Conservation (phyloP, 2,888 invertebrate species). For the Catocala nupta region DNA sequence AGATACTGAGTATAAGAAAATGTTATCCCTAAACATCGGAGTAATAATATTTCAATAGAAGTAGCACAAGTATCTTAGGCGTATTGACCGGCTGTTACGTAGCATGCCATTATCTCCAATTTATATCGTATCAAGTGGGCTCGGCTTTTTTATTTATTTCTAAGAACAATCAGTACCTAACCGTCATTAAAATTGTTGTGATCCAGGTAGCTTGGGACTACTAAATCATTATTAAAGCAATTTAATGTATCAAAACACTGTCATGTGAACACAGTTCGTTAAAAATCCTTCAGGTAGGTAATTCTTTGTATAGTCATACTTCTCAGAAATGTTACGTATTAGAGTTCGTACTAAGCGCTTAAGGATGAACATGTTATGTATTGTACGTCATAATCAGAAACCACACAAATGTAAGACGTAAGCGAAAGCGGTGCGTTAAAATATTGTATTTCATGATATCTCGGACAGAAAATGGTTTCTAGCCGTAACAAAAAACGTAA, state of each 20-base stretch:
- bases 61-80: no score
- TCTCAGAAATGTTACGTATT: slow-evolving; percentile 41
- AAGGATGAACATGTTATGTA: slow-evolving; percentile 41
- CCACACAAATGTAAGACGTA: slow-evolving; percentile 36
- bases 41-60: no score
- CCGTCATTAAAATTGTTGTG: slow-evolving; percentile 48
- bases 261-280: slow-evolving; percentile 39
- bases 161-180: slow-evolving; percentile 46
- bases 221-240: slow-evolving; percentile 41
- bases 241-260: slow-evolving; percentile 44
- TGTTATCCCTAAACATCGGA: no score
- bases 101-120: slow-evolving; percentile 38
- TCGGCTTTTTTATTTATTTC: slow-evolving; percentile 44
- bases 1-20: no score
- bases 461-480: background rate
- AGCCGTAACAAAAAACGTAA: background rate
- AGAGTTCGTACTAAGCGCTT: slow-evolving; percentile 40
- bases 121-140: slow-evolving; percentile 44
- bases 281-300: slow-evolving; percentile 33
- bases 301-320: slow-evolving; percentile 35
- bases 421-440: slow-evolving; percentile 30
- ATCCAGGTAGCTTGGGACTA: slow-evolving; percentile 47
- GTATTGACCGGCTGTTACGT: background rate
- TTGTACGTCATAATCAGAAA: slow-evolving; percentile 50
- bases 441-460: background rate